A percentile compares a stretch with the other conserved stretches of the same genome.
phyloP scores from a whole-genome alignment of 2,797 vertebrate genomes.

The Tiaroga cobitis region DNA sequence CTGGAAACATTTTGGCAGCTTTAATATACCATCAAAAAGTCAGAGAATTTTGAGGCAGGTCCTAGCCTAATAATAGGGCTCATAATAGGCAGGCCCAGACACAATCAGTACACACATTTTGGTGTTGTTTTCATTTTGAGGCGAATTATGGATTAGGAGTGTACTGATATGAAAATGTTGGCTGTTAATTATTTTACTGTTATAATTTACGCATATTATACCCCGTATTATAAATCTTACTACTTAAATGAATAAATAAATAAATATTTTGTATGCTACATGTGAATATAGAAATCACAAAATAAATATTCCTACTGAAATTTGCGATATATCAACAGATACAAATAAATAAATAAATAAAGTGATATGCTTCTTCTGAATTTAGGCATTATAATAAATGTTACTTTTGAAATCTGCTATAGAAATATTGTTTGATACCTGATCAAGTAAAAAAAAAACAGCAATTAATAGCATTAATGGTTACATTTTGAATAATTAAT shows the following conservation, averaged over 20 bases:
- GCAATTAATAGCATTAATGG: not conserved
- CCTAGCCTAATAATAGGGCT: no score
- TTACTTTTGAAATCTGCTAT: not conserved
- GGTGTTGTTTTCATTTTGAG: not conserved
- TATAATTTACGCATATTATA: not conserved
- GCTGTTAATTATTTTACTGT: not conserved
- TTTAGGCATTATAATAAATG: not conserved
- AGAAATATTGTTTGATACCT: not conserved
- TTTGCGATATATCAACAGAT: not conserved
- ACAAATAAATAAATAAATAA: not conserved
- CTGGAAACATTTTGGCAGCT: conserved; percentile 58
- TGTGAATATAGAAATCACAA: not conserved
- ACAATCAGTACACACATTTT: not conserved
- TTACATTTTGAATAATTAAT: not conserved
- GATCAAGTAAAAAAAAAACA: not conserved
- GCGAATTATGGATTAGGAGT: not conserved
- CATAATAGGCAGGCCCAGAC: not conserved
- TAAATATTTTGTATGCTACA: not conserved
- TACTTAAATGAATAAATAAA: not conserved
- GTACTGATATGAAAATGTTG: not conserved
- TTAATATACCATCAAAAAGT: conserved; percentile 61
- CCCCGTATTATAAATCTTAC: not conserved
- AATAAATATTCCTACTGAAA: not conserved
- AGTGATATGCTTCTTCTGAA: not conserved
- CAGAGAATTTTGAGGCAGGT: not conserved